These are phyloP conservation scores for Daubentonia madagascariensis DNA, from an alignment of 2,113 vertebrate species.

Conservation along the genomic window DNA sequence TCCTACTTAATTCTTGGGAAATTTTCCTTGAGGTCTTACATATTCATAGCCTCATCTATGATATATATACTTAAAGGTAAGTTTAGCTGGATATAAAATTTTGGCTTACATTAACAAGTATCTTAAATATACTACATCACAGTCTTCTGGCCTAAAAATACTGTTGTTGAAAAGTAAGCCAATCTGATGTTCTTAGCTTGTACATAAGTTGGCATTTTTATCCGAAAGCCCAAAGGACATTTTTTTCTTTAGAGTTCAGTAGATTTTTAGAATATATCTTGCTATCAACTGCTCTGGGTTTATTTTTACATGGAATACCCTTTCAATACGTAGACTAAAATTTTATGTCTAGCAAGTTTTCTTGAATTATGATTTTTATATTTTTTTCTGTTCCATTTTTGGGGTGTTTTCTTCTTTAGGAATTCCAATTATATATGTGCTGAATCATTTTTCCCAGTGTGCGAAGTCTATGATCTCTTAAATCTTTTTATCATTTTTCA, in stretches of 20 bases:
- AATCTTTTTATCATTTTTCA: neutral
- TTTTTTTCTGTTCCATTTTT: constrained; percentile 9
- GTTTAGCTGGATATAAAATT: neutral
- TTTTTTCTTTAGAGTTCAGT: neutral
- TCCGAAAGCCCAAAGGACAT: neutral
- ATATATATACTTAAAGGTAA: neutral
- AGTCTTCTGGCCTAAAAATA: neutral
- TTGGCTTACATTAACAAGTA: neutral
- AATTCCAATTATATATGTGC: neutral
- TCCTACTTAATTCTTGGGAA: neutral
- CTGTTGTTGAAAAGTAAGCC: neutral
- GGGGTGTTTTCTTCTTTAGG: neutral
- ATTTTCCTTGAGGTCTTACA: neutral
- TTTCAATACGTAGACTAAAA: neutral
- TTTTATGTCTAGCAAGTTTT: neutral
- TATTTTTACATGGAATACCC: neutral
- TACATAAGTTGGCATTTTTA: neutral
- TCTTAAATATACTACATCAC: neutral
- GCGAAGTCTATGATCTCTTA: neutral
- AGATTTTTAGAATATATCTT: neutral
- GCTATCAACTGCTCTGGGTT: neutral
- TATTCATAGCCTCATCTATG: neutral
- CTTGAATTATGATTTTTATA: neutral
- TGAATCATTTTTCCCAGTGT: neutral
- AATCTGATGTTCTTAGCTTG: neutral